These are phyloP conservation scores for Esox masquinongy DNA, from an alignment of 2,797 vertebrate genomes.

Conservation along the genomic window DNA sequence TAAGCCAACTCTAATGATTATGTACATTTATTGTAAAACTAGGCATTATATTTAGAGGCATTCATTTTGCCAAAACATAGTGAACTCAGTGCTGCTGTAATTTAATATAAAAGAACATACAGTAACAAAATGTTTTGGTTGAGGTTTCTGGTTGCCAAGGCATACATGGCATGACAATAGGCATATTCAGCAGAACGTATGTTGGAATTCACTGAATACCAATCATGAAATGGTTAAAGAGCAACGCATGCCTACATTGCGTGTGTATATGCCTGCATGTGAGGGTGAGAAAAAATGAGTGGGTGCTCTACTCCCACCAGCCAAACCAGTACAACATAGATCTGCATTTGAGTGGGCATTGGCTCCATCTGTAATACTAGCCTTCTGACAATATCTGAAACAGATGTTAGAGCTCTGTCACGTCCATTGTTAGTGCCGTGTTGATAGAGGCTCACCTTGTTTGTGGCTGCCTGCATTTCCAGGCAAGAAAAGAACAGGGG, in stretches of 20 bases:
- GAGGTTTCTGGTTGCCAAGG: neutral
- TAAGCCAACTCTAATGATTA: neutral
- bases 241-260: neutral
- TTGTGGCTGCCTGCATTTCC: constrained; percentile 97
- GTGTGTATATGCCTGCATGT: neutral
- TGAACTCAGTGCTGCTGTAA: neutral
- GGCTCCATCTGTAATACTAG: neutral
- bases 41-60: neutral
- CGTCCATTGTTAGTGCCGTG: neutral
- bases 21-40: neutral
- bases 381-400: neutral
- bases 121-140: neutral
- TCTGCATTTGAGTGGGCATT: neutral
- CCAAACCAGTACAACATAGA: neutral
- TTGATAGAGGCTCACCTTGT: constrained; percentile 79
- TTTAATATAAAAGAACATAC: neutral
- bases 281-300: neutral
- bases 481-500: constrained; percentile 95
- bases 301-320: constrained; percentile 44
- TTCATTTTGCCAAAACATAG: neutral
- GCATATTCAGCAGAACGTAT: neutral
- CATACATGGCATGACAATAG: neutral
- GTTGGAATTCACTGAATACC: neutral
- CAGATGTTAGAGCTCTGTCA: neutral
- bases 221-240: neutral